These are phyloP conservation scores for Atta cephalotes DNA, from an alignment of 1,140 invertebrate species.

Conservation along the genomic window DNA sequence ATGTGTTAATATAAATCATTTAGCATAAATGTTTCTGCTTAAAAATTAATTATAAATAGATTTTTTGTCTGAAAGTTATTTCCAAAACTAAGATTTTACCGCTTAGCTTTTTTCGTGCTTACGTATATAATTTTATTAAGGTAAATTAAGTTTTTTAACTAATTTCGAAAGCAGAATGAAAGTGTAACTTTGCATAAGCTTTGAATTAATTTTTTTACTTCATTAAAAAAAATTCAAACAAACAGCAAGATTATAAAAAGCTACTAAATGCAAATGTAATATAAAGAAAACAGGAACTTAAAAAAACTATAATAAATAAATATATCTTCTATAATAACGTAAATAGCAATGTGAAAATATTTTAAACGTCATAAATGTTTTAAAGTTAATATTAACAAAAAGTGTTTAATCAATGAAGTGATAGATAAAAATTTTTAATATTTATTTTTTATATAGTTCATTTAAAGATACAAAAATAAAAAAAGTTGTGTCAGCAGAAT, in stretches of 20 bases:
- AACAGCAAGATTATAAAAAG: neutral
- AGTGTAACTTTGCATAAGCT: neutral
- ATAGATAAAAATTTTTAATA: no score
- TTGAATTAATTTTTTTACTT: constrained; percentile 14
- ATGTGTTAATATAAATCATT: constrained; percentile 53
- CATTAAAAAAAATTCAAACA: neutral
- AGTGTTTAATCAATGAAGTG: neutral
- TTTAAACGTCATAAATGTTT: neutral
- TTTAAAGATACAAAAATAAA: neutral
- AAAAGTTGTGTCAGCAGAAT: neutral
- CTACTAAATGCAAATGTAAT: neutral
- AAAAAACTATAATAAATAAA: neutral
- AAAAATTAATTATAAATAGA: constrained; percentile 11
- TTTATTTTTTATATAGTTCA: neutral
- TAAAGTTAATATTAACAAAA: neutral
- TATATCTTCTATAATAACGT: neutral
- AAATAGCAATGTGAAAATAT: neutral
- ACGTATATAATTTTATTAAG: neutral
- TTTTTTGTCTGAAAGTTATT: neutral
- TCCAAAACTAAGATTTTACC: neutral
- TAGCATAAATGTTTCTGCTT: constrained; percentile 20
- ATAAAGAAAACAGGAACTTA: neutral
- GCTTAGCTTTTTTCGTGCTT: neutral
- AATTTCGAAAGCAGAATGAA: neutral
- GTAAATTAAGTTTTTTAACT: constrained; percentile 6